Evolutionary conservation across 2,113 vertebrate genomes (phyloP), one percentile per base, ranked within the genome.

Genomic region (Nanger granti): DNA sequence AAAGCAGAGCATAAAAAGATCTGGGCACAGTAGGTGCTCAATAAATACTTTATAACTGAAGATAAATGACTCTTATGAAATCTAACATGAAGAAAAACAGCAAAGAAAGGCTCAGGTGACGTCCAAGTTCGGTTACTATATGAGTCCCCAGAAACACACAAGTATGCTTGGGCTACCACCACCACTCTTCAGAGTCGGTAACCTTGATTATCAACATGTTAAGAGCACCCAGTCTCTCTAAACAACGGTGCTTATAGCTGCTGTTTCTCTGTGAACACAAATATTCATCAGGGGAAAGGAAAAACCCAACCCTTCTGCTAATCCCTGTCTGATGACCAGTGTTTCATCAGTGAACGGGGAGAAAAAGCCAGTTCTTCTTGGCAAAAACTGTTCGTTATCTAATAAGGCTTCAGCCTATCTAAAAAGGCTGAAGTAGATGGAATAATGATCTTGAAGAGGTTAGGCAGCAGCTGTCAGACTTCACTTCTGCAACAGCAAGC

Each of bases 401-500:
- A 96, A 93, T 89, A 97, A 97, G 87, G 47, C 64, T 95, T 97
- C 47, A 95, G 41, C 41, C 41, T 41, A 41, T 64, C 94, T 89
- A 93, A 96, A 97, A 97, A 84, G 59, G 93, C 31, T 94, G 24
- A 90, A 73, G 55, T 80, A 97, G 59, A 87, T 5, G 95, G 93
- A 87, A 60, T 22, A 87, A 96, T 83, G 80, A 96, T 93, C 87
- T 60, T 89, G 89, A 79, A 95, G 93, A 98, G 89, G 94, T 97
- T 93, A 97, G 83, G 95, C 93, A 97, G 97, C 96, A 98, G 95
- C 96, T 97, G 97, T 97, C 96, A 98, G 96, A 93, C 73, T 95
- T 97, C 91, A 97, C 97, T 96, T 97, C 88, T 73, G n/a, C 92
- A 95, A 95, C 5, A 92, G 96, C 26, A 31, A 52, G 69, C 83